Conservation (phyloP, 2,113 vertebrate species). For the Harpagus bidentatus region DNA sequence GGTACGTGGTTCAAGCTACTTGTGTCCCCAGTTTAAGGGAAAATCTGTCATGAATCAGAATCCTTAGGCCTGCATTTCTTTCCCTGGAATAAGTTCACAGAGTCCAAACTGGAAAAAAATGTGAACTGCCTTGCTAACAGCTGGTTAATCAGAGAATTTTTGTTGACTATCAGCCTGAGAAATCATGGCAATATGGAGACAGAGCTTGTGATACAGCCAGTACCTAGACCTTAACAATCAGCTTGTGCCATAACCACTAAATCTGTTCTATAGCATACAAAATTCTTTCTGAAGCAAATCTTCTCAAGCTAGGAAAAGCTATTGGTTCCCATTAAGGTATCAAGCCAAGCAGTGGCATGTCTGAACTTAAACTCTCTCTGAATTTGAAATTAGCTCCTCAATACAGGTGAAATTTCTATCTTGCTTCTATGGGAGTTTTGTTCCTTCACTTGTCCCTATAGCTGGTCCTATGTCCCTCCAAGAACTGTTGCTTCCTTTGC, state of each 20-base stretch:
- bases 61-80: background rate
- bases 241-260: background rate
- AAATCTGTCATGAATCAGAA: background rate
- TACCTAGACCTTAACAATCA: background rate
- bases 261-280: background rate
- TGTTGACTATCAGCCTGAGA: background rate
- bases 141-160: background rate
- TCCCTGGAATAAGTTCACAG: background rate
- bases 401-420: background rate
- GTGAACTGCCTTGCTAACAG: background rate
- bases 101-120: background rate
- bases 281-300: background rate
- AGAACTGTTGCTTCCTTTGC: background rate
- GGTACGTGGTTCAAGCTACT: background rate
- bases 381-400: background rate
- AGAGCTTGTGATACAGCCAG: background rate
- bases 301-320: background rate
- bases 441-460: background rate
- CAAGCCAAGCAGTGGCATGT: background rate
- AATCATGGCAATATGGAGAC: background rate
- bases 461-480: background rate
- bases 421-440: background rate
- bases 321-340: background rate
- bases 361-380: background rate
- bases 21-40: background rate